phyloP scores from a whole-genome alignment of 2,888 invertebrate species.

The Sussaba pulchella region DNA sequence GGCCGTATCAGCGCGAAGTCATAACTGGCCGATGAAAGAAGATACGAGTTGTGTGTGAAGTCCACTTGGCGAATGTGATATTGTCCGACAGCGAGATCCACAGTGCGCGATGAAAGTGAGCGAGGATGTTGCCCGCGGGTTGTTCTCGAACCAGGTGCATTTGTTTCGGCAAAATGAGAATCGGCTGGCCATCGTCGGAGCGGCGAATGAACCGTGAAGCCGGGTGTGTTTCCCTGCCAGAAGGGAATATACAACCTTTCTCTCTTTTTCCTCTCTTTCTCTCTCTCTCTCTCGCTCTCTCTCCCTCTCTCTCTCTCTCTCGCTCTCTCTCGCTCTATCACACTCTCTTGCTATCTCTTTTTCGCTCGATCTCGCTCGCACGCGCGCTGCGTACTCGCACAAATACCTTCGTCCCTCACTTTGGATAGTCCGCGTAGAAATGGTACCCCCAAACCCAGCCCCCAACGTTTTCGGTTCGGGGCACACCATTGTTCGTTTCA shows the following conservation, averaged over 20 bases:
- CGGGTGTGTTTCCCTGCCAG: slow-evolving; percentile 44
- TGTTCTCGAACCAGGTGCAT: slow-evolving; percentile 53
- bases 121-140: slow-evolving; percentile 18
- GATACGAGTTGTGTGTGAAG: slow-evolving; percentile 18
- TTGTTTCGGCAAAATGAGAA: slow-evolving; percentile 56
- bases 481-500: slow-evolving; percentile 48
- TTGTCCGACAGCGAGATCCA: slow-evolving; percentile 15
- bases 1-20: too few relatives aligned
- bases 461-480: slow-evolving; percentile 20
- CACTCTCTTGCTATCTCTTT: too few relatives aligned
- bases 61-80: slow-evolving; percentile 34
- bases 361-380: neutral
- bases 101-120: neutral
- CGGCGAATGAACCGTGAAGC: slow-evolving; percentile 65
- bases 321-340: too few relatives aligned
- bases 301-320: neutral
- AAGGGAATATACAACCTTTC: slow-evolving; percentile 3
- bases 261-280: too few relatives aligned
- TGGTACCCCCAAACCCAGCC: slow-evolving; percentile 34
- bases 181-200: slow-evolving; percentile 46
- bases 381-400: neutral
- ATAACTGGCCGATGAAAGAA: slow-evolving; percentile 11
- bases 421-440: slow-evolving; percentile 30
- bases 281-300: slow-evolving; percentile 4
- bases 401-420: slow-evolving; percentile 18